Evolutionary conservation across 2,797 vertebrate genomes (phyloP), one percentile per base, ranked within the genome.

Genomic region (Ctenochaetus hawaiiensis): DNA sequence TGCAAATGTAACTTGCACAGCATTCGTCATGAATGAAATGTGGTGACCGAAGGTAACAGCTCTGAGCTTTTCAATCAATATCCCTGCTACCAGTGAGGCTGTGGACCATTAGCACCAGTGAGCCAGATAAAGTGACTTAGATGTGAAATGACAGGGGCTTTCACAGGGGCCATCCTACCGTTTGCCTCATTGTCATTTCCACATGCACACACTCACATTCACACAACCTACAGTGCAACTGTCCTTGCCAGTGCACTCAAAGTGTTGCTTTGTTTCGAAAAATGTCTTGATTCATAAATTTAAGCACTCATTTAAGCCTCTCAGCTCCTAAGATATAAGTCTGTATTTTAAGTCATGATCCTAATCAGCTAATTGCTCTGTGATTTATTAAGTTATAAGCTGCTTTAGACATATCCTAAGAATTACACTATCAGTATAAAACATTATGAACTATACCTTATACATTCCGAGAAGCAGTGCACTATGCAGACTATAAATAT

Each of bases 131-230:
- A 91, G 83, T 89, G 90, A 91, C 70, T 82, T 48, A 91, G 90
- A 94, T 93, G 82, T 86, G 91, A 86, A 84, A 84, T 87, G 92
- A 93, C 92, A 92, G 90, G 64, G 52, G 81, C 89, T 90, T 93
- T 93, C 87, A 93, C 83, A 73, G 73, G 78, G 83, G 64, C 87
- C 49, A 44, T 76, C 81, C 88, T 51, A 78, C 78, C 72, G 23
- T 88, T 88, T 75, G 37, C 66, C 76, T 84, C 83, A 85, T 78
- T 91, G 83, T 87, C 80, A 84, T 73, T 82, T 67, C 41, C 73
- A 52, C 58, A 14, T 66, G 11, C 62, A 70, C 70, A 72, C 41
- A 34, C 48, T 59, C 52, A 22, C 37, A 23, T 23, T 34, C 65
- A 70, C 47, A 51, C 48, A 64, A 45, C 48, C 67, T n/a, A 70